phyloP scores from a whole-genome alignment of 2,113 vertebrate species.

The Xyliphius kryptos region DNA sequence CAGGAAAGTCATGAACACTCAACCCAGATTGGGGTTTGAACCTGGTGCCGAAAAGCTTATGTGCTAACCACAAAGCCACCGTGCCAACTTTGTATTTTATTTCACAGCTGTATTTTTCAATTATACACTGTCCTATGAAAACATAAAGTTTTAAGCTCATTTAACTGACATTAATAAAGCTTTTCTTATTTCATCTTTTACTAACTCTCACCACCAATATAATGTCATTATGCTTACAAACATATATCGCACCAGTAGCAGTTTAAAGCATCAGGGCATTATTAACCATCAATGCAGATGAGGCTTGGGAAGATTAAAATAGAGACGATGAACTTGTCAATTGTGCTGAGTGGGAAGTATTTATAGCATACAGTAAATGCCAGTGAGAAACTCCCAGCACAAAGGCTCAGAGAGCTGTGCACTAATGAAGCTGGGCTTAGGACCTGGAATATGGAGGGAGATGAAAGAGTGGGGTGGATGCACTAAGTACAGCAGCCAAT shows the following conservation, averaged over 20 bases:
- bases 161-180: too few species aligned
- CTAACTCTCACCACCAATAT: background rate
- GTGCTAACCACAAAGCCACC: too few species aligned
- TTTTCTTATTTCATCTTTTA: too few species aligned
- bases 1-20: too few species aligned
- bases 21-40: too few species aligned
- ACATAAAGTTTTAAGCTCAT: too few species aligned
- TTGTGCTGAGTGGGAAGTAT: constrained; percentile 13
- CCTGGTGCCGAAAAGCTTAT: too few species aligned
- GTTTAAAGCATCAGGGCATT: background rate
- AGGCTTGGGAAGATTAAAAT: constrained; percentile 4
- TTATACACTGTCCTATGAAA: too few species aligned
- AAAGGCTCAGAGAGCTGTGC: background rate
- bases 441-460: constrained; percentile 12
- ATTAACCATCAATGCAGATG: background rate
- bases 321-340: constrained; percentile 1
- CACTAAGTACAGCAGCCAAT: constrained; percentile 23
- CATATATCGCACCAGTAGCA: background rate
- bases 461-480: constrained; percentile 29
- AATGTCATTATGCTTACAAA: background rate
- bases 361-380: constrained; percentile 10
- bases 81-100: too few species aligned
- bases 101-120: too few species aligned
- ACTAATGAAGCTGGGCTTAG: constrained; percentile 17
- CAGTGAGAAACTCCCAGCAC: constrained; percentile 22